Evolutionary conservation across 2,797 vertebrate genomes (phyloP).

Genomic region (Thaleichthys pacificus): DNA sequence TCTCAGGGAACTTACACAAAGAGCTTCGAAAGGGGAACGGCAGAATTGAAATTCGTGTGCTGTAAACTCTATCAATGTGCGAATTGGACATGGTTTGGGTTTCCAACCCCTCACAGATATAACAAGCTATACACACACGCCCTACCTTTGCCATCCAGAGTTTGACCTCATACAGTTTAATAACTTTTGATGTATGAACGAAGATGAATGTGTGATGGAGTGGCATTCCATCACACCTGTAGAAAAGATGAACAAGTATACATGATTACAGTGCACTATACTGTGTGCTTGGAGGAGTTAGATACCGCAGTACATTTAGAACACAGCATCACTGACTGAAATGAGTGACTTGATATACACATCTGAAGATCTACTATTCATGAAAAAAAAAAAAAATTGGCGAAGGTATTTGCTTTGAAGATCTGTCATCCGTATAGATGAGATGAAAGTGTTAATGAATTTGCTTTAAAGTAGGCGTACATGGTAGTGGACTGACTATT

Average conservation of each 20-base stretch:
- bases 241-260: too few species aligned
- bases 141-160: not conserved
- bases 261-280: too few species aligned
- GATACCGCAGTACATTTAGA: not conserved
- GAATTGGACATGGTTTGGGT: conserved; percentile 57
- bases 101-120: conserved; percentile 28
- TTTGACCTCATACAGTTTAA: not conserved
- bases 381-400: too few species aligned
- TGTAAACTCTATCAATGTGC: conserved; percentile 57
- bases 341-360: too few species aligned
- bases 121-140: conserved; percentile 3
- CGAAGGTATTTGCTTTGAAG: not conserved
- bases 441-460: not conserved
- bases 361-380: not conserved
- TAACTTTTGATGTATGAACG: not conserved
- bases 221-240: too few species aligned
- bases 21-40: conserved; percentile 44
- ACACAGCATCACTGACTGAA: too few species aligned
- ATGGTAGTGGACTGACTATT: not conserved
- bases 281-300: too few species aligned
- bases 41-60: conserved; percentile 58
- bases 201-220: not conserved
- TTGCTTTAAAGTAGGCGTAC: not conserved
- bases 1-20: conserved; percentile 59
- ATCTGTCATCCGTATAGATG: not conserved